A percentile compares a stretch with the other conserved stretches of the same genome.
phyloP scores from a whole-genome alignment of 2,797 vertebrate species.

The Coregonus ussuriensis region DNA sequence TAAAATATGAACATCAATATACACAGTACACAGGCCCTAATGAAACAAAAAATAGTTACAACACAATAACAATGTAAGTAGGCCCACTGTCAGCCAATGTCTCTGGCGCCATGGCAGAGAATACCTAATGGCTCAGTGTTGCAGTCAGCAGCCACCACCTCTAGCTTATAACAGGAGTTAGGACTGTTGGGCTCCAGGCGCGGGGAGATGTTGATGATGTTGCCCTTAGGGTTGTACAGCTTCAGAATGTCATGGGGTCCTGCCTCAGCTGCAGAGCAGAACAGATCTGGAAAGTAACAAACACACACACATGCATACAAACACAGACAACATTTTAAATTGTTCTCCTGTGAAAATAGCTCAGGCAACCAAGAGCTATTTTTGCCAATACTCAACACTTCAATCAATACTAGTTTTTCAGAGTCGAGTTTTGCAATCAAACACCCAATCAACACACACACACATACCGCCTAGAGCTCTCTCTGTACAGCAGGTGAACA shows the following conservation, averaged over 20 bases:
- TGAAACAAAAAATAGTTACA: not conserved
- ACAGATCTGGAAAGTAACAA: conserved; percentile 67
- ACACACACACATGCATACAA: not conserved
- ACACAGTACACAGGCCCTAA: conserved; percentile 1
- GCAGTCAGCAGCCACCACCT: conserved; percentile 79
- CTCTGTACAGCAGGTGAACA: not conserved
- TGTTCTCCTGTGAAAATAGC: no score
- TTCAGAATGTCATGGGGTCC: conserved; percentile 81
- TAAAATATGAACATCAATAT: not conserved
- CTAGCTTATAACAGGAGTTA: conserved; percentile 74
- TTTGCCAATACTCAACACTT: not conserved
- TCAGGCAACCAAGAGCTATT: no score
- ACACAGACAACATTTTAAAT: no score
- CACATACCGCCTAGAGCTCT: not conserved
- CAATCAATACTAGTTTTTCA: not conserved
- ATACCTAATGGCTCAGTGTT: conserved; percentile 77
- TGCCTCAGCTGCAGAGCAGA: conserved; percentile 77
- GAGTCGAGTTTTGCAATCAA: not conserved
- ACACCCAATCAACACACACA: not conserved
- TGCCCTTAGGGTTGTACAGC: conserved; percentile 79
- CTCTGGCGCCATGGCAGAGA: conserved; percentile 8
- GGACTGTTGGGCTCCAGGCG: conserved; percentile 71
- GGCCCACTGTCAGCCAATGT: not conserved
- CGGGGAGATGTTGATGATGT: conserved; percentile 81
- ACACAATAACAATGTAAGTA: not conserved